phyloP scores from a whole-genome alignment of 2,113 vertebrate species.

The Laticauda colubrina region DNA sequence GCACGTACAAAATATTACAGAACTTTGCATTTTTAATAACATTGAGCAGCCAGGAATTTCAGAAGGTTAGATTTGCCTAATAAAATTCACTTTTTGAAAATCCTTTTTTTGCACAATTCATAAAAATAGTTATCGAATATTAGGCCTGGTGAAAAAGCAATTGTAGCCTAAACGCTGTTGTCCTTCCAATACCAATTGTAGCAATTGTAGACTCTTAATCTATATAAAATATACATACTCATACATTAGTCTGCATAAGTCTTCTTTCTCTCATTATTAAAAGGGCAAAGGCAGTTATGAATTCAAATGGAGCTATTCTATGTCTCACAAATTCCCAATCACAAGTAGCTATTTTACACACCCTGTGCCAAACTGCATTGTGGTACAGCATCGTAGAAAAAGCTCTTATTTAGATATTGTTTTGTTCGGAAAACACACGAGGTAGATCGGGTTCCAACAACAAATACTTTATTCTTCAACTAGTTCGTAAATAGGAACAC shows the following conservation, averaged over 20 bases:
- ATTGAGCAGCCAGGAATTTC: background rate
- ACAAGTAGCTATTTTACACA: background rate
- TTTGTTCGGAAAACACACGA: no score
- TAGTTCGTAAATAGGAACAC: no score
- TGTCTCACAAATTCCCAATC: background rate
- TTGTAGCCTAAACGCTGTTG: background rate
- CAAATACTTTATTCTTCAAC: no score
- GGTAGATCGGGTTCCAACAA: no score
- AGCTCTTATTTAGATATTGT: background rate
- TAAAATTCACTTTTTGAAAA: background rate
- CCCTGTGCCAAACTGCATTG: background rate
- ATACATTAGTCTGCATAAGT: background rate
- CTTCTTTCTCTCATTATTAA: background rate
- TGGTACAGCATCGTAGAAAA: background rate
- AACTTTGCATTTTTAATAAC: background rate
- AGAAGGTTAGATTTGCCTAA: background rate
- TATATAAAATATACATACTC: background rate
- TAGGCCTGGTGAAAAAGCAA: background rate
- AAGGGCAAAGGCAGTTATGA: background rate
- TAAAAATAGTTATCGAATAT: background rate
- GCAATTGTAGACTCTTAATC: background rate
- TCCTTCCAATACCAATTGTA: background rate
- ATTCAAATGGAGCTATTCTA: background rate
- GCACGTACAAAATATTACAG: background rate
- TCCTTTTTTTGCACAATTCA: background rate